Evolutionary conservation across 1,140 invertebrate species (phyloP).

Genomic region (Babylonia areolata): DNA sequence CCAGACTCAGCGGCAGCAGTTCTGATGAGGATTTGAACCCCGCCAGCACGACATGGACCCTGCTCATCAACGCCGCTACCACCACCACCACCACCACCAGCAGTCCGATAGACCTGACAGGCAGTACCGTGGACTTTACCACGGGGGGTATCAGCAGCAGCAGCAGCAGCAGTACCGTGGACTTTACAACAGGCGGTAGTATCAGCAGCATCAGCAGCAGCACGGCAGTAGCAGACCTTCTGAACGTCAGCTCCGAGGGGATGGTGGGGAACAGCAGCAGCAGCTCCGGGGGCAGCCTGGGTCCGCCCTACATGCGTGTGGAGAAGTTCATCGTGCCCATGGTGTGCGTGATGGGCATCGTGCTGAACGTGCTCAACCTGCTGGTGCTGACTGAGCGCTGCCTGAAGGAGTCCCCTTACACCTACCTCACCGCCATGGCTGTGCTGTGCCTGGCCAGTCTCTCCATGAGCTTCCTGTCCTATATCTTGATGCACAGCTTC

Average conservation of each 20-base stretch:
- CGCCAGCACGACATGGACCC: no score
- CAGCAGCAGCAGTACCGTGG: no score
- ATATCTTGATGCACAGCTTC: slow-evolving; percentile 52
- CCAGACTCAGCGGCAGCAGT: background rate
- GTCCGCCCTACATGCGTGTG: background rate
- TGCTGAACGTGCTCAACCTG: slow-evolving; percentile 70
- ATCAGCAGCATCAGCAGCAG: background rate
- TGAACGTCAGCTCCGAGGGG: background rate
- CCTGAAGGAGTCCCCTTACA: slow-evolving; percentile 71
- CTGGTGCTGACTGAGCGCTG: slow-evolving; percentile 63
- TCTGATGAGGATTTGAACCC: background rate
- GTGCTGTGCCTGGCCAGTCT: slow-evolving; percentile 63
- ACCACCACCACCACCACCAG: background rate
- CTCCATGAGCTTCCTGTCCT: slow-evolving; percentile 60
- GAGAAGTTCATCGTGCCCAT: slow-evolving; percentile 61
- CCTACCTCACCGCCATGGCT: slow-evolving; percentile 69
- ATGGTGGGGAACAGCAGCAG: background rate
- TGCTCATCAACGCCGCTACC: no score
- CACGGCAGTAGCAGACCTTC: background rate
- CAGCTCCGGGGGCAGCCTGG: background rate
- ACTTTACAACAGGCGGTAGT: no score
- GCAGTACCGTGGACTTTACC: no score
- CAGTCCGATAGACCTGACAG: background rate
- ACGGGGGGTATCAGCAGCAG: no score
- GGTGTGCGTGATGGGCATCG: slow-evolving; percentile 70